These are phyloP conservation scores for Ashinkailepas kermadecensis DNA, from an alignment of 2,888 invertebrate species.

Conservation along the genomic window DNA sequence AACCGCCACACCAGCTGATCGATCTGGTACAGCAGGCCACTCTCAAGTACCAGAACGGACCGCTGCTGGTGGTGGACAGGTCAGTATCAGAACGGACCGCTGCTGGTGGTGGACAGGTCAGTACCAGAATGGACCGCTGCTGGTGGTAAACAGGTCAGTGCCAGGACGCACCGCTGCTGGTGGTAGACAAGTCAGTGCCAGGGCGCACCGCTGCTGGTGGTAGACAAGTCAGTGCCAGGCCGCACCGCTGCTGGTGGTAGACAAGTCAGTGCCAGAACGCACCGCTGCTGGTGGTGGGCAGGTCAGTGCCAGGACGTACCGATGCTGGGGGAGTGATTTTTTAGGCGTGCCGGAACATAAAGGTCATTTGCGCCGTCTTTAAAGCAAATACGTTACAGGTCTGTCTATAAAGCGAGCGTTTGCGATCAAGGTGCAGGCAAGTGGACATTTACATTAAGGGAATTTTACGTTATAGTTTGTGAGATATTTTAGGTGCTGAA, in stretches of 20 bases:
- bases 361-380: no score
- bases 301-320: conserved; percentile 51
- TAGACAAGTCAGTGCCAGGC: no score
- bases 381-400: no score
- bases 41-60: conserved; percentile 81
- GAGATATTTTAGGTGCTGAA: no score
- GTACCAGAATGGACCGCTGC: conserved; percentile 82
- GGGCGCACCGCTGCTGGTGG: conserved; percentile 80
- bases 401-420: no score
- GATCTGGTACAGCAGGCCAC: conserved; percentile 74
- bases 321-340: no score
- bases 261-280: conserved; percentile 63
- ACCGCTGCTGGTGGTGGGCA: conserved; percentile 83
- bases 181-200: conserved; percentile 66
- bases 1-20: conserved; percentile 66
- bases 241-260: no score
- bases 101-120: conserved; percentile 53
- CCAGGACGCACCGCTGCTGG: no score
- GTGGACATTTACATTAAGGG: no score
- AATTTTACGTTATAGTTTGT: no score
- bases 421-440: no score
- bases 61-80: conserved; percentile 87
- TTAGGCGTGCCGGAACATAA: no score
- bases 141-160: conserved; percentile 81
- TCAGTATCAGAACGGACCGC: conserved; percentile 44